Base-by-base conservation (phyloP, 2,797 vertebrate species). In the Myotis myotis region DNA sequence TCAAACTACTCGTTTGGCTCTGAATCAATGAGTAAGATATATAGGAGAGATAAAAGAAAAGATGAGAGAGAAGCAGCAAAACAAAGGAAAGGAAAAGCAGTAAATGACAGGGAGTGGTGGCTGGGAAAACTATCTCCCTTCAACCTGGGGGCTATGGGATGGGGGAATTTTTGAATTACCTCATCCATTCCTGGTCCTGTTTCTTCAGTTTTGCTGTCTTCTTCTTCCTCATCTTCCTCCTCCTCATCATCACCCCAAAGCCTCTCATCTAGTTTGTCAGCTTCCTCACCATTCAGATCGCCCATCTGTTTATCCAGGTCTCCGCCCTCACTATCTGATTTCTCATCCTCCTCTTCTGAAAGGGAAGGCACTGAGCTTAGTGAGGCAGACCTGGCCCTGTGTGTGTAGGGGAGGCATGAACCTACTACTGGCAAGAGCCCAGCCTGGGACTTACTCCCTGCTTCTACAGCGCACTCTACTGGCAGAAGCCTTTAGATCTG, bases 281-380 rank as follows among this genome's bases (percentile, higher is more conserved):
- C 98, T 97, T 99, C 99, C 70, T 99, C 99, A 71, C 99, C 99
- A 81, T 98, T 99, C 94, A 99, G 98, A 96, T 99, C 98, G 5
- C 99, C 99, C 99, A 99, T 99, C 97, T 99, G 99, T 95, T 99
- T 99, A 97, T 99, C 99, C 95, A 99, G 98, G 81, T 99, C 99
- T 41, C 99, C 97, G 0, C 99, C 98, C 80, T 99, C 99, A 95
- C 98, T 98, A 10, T 99, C 98, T 0, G 99, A 99, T 70, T 98
- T 97, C 79, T 98, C 98, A 30, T 99, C 98, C 22, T 99, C 98
- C 20, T 99, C 97, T 97, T 99, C 97, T 97, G 93, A 72, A 97
- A 97, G 25, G 71, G 25, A 96, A 94, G 38, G 57, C 49, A 62
- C 17, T 72, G 30, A 89, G 55, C 51, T 94, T 68, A 96, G 60